A percentile compares a stretch with the other conserved stretches of the same genome.
Evolutionary conservation across 1,140 invertebrate species (phyloP).

Genomic region (Sweltsa coloradensis): DNA sequence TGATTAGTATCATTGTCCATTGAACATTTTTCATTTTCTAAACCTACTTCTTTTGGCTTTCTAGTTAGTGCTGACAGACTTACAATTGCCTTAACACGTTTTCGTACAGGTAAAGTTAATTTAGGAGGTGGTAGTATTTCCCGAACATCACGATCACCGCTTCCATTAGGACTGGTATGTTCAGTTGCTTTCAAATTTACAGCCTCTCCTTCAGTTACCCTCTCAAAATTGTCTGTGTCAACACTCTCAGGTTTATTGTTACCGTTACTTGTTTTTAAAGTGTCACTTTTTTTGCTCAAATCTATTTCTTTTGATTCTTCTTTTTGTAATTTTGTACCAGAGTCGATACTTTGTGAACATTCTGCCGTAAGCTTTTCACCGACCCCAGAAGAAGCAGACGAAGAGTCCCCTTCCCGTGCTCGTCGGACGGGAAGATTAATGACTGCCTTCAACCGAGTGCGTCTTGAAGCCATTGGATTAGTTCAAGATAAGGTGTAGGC

Average conservation of each 20-base stretch:
- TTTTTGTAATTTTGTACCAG: not conserved
- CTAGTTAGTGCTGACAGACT: not conserved
- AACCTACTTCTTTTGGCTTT: not conserved
- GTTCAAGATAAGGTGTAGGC: too few relatives aligned
- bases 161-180: too few relatives aligned
- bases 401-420: slow-evolving; percentile 23
- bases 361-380: not conserved
- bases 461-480: slow-evolving; percentile 15
- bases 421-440: slow-evolving; percentile 31
- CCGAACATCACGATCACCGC: too few relatives aligned
- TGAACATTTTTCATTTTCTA: not conserved
- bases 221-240: slow-evolving; percentile 18
- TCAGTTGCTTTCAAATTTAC: not conserved
- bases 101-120: too few relatives aligned
- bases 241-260: not conserved
- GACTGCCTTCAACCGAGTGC: slow-evolving; percentile 36
- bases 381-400: slow-evolving; percentile 18
- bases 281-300: not conserved
- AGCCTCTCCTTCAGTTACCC: slow-evolving; percentile 10
- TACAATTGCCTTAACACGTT: not conserved
- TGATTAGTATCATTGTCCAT: not conserved
- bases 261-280: not conserved
- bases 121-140: too few relatives aligned
- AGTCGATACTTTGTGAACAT: not conserved
- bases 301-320: not conserved